These are phyloP conservation scores for Piscicola geometra DNA, from an alignment of 2,888 invertebrate genomes.

Conservation along the genomic window DNA sequence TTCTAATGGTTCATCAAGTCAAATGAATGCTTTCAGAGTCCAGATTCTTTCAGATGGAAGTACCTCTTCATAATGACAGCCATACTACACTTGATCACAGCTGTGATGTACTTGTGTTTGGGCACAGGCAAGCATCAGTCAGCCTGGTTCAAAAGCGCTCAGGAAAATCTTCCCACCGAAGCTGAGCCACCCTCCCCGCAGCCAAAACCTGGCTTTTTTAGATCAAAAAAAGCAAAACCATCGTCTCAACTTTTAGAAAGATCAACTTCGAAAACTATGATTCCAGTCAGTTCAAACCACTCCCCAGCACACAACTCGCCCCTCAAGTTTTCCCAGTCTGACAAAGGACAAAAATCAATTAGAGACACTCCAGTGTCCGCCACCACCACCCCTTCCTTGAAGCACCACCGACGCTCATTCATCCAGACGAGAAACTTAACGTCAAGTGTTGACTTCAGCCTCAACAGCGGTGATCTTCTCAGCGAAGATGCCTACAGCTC, in stretches of 20 bases:
- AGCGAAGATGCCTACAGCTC: not conserved
- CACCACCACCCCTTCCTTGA: not conserved
- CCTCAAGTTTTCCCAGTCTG: not conserved
- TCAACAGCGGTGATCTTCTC: not conserved
- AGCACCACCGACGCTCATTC: not conserved
- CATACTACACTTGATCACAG: slow-evolving; percentile 14
- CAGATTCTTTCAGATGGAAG: slow-evolving; percentile 17
- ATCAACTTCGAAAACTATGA: not conserved
- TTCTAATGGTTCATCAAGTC: too few relatives aligned
- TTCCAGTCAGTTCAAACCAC: not conserved
- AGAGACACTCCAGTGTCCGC: not conserved
- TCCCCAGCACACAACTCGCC: not conserved
- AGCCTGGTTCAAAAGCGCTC: slow-evolving; percentile 13
- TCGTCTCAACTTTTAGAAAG: not conserved
- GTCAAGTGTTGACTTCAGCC: not conserved
- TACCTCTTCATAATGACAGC: slow-evolving; percentile 25
- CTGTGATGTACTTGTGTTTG: slow-evolving; percentile 28
- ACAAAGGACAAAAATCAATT: not conserved
- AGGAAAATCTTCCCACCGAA: not conserved
- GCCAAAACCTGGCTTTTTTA: too few relatives aligned
- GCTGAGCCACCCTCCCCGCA: too few relatives aligned
- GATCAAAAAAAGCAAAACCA: too few relatives aligned
- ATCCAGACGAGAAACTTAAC: not conserved
- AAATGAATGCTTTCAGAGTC: too few relatives aligned
- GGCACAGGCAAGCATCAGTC: slow-evolving; percentile 21